Base-by-base conservation (phyloP, 2,888 invertebrate genomes). In the Hypolimnas misippus region DNA sequence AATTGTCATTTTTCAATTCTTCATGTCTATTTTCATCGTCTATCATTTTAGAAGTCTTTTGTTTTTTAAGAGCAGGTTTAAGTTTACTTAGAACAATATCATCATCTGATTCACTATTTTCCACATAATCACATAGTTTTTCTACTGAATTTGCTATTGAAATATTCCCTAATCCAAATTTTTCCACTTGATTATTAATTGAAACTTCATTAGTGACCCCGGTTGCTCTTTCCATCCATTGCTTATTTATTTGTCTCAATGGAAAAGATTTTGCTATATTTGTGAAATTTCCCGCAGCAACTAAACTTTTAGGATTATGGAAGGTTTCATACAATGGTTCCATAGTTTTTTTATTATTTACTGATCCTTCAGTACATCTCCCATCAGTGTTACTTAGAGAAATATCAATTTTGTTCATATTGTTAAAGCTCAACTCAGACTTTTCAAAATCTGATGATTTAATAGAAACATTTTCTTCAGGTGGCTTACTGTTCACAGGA, bases 91-190 rank as follows among this genome's bases (percentile, higher is more conserved):
- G 71, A 38, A 71, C 70, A 62, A 72, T 86, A 67, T 93, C 92
- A 65, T 86, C 92, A 74, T 95, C 95, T 40, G 94, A 94, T 70
- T 94, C 96, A 84, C 95, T 96, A 70, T 95, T 95, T 79, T 96
- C 96, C 73, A 96, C 95, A 76, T 94, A 94, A 73, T 95, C 94
- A 68, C 87, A 70, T 52, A 63, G 60, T 75, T 82, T 84, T 42
- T 83, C 79, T 66, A 79, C 51, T 68, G 66, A 51, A 70, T 71
- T 75, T 70, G 73, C 60, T 38, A 86, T 65, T 63, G 70, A 72
- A 35, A 88, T 76, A 75, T 90, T 91, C 62, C 79, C 77, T 64
- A 92, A 68, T n/a, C 92, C 92, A 84, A 87, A 90, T 64, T 70
- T 81, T 69, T 74, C 70, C 52, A 66, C 29, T 35, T 65, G 64